These are phyloP conservation scores for Hipparchia sbordonii DNA, from an alignment of 2,888 invertebrate species.

Conservation along the genomic window DNA sequence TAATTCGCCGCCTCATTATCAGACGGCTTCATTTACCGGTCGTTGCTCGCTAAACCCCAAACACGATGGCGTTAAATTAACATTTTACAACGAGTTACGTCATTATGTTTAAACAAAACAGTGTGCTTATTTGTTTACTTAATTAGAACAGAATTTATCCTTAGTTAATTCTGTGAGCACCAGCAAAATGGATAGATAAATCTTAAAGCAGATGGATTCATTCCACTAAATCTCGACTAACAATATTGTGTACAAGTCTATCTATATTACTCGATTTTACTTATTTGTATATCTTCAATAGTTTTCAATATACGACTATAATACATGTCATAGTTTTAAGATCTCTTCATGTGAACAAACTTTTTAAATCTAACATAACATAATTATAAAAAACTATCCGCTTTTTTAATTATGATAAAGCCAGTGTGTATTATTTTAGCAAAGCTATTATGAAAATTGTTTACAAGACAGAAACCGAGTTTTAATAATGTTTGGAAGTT, in stretches of 20 bases:
- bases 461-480: constrained; percentile 16
- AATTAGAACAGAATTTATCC: constrained; percentile 4
- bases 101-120: constrained; percentile 11
- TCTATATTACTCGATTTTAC: background rate
- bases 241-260: background rate
- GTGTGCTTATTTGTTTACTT: constrained; percentile 15
- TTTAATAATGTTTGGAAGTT: constrained; percentile 33
- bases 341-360: no score
- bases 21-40: constrained; percentile 17
- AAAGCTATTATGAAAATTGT: constrained; percentile 8
- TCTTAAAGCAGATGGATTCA: background rate
- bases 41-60: constrained; percentile 18
- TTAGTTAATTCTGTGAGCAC: background rate
- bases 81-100: constrained; percentile 18
- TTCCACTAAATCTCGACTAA: background rate
- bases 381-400: background rate
- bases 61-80: constrained; percentile 21
- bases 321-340: no score
- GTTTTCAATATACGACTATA: no score
- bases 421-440: background rate
- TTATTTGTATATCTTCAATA: no score
- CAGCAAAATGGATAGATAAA: background rate
- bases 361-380: background rate
- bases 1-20: constrained; percentile 14
- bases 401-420: background rate